phyloP scores from a whole-genome alignment of 2,888 invertebrate genomes.

The Caenorhabditis sp. region DNA sequence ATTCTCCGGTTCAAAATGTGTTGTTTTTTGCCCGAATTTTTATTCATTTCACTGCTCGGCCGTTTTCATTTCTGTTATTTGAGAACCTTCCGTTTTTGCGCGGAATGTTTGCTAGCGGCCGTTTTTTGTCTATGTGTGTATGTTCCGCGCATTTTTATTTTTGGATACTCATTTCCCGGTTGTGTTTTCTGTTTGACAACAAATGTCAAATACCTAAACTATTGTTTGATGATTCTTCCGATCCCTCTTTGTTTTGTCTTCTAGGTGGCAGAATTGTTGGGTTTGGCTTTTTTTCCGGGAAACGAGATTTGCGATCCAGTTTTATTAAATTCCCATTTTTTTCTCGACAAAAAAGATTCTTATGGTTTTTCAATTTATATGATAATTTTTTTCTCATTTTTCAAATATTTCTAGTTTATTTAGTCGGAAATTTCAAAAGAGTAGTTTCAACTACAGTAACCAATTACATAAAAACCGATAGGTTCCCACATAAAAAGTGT shows the following conservation, averaged over 20 bases:
- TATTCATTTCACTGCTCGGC: background rate
- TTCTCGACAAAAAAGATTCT: no score
- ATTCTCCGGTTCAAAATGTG: background rate
- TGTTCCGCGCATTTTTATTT: slow-evolving; percentile 1
- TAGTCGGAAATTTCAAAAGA: no score
- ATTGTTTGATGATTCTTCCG: background rate
- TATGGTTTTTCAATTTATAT: no score
- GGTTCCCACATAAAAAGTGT: no score
- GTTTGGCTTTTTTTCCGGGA: no score
- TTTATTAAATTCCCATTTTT: no score
- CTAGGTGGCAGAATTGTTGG: no score
- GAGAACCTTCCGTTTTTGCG: slow-evolving; percentile 1
- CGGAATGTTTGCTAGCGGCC: background rate
- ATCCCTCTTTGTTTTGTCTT: background rate
- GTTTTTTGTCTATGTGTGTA: background rate
- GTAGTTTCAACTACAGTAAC: no score
- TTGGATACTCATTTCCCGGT: background rate
- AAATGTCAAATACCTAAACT: background rate
- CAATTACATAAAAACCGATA: no score
- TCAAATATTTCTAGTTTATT: no score
- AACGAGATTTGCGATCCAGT: no score
- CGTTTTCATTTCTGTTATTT: background rate
- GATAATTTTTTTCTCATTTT: no score
- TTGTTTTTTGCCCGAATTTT: background rate
- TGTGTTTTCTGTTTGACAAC: background rate